A percentile compares a stretch with the other conserved stretches of the same genome.
phyloP scores from a whole-genome alignment of 2,113 vertebrate species.

The Lepidothrix coronata region DNA sequence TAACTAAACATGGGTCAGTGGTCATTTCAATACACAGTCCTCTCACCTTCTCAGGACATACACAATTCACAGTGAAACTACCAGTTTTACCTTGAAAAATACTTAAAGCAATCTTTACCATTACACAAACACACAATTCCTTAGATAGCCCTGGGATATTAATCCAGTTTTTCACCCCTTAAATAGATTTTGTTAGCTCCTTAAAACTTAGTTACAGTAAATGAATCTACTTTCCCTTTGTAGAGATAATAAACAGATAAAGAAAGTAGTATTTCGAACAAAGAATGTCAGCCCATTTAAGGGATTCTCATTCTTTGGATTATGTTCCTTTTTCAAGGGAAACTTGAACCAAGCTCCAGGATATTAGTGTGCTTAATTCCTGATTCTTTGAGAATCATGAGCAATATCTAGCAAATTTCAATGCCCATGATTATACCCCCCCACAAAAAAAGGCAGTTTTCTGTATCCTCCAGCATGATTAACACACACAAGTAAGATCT shows the following conservation, averaged over 20 bases:
- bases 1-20: neutral
- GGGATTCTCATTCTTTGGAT: neutral
- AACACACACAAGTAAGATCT: neutral
- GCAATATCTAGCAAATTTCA: neutral
- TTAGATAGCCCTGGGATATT: neutral
- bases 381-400: neutral
- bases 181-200: neutral
- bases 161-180: neutral
- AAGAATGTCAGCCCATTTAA: neutral
- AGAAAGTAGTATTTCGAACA: neutral
- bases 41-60: neutral
- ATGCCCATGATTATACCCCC: neutral
- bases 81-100: neutral
- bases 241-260: neutral
- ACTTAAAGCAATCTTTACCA: constrained; percentile 4
- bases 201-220: neutral
- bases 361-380: neutral
- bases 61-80: neutral
- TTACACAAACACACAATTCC: neutral
- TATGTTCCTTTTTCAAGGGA: neutral
- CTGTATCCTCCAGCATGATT: neutral
- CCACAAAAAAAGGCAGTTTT: neutral
- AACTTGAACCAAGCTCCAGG: neutral
- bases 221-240: neutral
- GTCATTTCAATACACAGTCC: neutral